Evolutionary conservation across 2,888 invertebrate genomes (phyloP), one percentile per base, ranked within the genome.

Genomic region (Danaus chrysippus): DNA sequence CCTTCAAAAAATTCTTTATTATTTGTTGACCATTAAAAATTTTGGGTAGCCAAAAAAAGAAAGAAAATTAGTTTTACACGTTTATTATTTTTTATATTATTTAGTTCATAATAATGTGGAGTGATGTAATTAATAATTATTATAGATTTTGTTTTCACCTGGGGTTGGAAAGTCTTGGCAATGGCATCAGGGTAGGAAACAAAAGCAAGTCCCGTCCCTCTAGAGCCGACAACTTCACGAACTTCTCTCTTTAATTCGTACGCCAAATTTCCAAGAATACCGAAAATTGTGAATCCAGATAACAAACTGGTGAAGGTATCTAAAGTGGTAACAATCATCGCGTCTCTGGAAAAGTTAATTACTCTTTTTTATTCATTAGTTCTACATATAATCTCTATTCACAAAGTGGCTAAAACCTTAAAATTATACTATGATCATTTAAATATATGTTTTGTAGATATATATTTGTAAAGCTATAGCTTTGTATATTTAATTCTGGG

Each of bases 181-280:
- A 96, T 93, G 1, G 96, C 96, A 73, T 96, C 96, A 0, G 96
- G 96, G 82, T 96, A 96, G 0, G 96, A 96, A 42, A 97, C 93
- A 75, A 97, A 97, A 0, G 96, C 96, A 55, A 97, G 86, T 12
- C 96, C 95, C 0, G 95, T 93, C 1, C 96, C 96, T 46, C 95
- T 94, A 44, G 92, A 82, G 1, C 94, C 93, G 0, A 96, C 93
- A 0, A 95, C 94, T 8, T 92, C 83, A 3, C 86, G 76, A 1
- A 96, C 92, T 59, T 94, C 93, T 23, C 91, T 89, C 8, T 92
- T 92, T 10, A 89, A 91, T 74, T 94, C 93, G 72, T 93, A 85
- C 0, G 96, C 96, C 70, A 97, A 82, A 77, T 96, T 96, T 1
- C 97, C 96, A 58, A 97, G 85, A 59, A 96, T 94, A 1, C 95